Evolutionary conservation across 92 coral and sea anemone genomes (phyloP), one percentile per base, ranked within the genome.

Genomic region (Micromussa lordhowensis): DNA sequence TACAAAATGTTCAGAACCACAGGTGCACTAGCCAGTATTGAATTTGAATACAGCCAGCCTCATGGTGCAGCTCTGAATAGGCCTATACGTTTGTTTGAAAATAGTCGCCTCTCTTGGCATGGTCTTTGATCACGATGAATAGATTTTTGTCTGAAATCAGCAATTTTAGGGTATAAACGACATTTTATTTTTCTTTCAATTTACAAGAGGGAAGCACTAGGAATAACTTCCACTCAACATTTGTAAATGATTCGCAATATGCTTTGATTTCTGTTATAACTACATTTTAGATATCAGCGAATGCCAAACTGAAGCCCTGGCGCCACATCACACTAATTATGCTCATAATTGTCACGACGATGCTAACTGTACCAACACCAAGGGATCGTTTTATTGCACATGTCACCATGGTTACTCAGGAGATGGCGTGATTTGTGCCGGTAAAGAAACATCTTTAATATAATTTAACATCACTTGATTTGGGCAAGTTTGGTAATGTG

Each of bases 281-380:
- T 31, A 44, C 17, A 30, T 34, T 36, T 10, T 51, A 93, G 95
- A 93, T 49, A 87, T 93, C 72, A 59, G 61, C 35, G 95, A 93
- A 64, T 93, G 95, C 80, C 63, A 51, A 2, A 63, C 71, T 35
- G 79, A 81, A 28, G 17, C 17, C 22, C 79, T 90, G 44, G 83
- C 90, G 15, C 66, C 26, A 1, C 74, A 82, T 38, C 91, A 91
- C 88, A 64, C 31, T 21, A 63, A 84, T 40, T 91, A 91, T 68
- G 26, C 71, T 22, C 94, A 92, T 79, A 90, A 92, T 79, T 92
- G 94, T 71, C 91, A 93, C 68, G 78, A 64, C 10, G 91, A 92
- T 75, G 90, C 96, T 38, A 90, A 78, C 82, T 94, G 97, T 72
- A 92, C 93, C 85, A 94, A 94, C 91, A 94, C 97, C 86, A 89